These are phyloP conservation scores for Enteromius argenteus DNA, from an alignment of 2,797 vertebrate species.

Conservation along the genomic window DNA sequence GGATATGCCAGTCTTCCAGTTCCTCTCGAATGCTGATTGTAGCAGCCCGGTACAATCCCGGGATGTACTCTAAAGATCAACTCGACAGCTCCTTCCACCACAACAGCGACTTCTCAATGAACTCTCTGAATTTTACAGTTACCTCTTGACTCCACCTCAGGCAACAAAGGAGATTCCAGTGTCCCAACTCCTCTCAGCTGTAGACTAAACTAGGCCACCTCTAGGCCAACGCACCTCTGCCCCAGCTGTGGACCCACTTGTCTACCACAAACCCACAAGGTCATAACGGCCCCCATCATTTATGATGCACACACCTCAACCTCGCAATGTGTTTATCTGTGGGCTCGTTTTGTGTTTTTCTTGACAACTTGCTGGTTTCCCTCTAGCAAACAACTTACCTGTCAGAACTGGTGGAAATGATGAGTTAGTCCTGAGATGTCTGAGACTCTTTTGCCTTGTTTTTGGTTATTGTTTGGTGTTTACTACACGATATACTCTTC, in stretches of 20 bases:
- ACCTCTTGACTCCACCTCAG: constrained; percentile 24
- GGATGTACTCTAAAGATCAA: background rate
- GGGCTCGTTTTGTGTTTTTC: background rate
- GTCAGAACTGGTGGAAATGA: constrained; percentile 3
- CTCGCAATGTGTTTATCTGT: constrained; percentile 11
- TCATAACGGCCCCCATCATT: constrained; percentile 18
- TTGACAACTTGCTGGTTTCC: background rate
- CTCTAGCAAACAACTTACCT: background rate
- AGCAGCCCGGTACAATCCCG: background rate
- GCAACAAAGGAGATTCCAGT: background rate
- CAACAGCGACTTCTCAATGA: background rate
- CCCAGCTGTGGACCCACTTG: constrained; percentile 5
- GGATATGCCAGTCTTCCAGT: background rate
- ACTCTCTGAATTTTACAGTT: constrained; percentile 4
- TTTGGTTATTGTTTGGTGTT: background rate
- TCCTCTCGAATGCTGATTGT: background rate
- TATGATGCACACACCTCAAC: background rate
- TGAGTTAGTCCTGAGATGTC: constrained; percentile 13
- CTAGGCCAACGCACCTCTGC: constrained; percentile 19
- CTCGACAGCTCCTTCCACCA: background rate
- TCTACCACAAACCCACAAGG: constrained; percentile 23
- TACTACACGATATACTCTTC: background rate
- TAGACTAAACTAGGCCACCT: constrained; percentile 19
- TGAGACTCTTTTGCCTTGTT: constrained; percentile 5
- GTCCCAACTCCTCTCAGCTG: constrained; percentile 6